Percentiles rank a stretch among this genome's conserved stretches.
These are phyloP conservation scores for Plebejus anna DNA, from an alignment of 2,888 invertebrate genomes.

Conservation along the genomic window DNA sequence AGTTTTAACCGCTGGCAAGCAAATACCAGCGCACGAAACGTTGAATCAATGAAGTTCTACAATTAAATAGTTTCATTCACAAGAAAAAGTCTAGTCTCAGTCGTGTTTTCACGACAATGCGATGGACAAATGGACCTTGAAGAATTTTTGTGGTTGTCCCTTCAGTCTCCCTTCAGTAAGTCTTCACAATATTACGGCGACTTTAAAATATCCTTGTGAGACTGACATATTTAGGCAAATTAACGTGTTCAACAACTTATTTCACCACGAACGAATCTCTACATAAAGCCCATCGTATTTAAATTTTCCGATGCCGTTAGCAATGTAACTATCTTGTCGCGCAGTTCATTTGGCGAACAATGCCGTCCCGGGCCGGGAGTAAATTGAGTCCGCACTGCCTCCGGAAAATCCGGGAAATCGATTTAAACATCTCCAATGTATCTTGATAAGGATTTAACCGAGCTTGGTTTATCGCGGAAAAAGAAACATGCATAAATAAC, in stretches of 20 bases:
- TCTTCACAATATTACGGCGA: not conserved
- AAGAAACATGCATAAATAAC: not conserved
- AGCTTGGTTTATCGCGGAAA: slow-evolving; percentile 38
- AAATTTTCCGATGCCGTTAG: slow-evolving; percentile 42
- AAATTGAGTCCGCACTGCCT: slow-evolving; percentile 74
- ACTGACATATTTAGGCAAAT: not conserved
- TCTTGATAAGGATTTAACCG: slow-evolving; percentile 64
- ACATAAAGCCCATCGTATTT: slow-evolving; percentile 37
- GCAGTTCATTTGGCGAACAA: slow-evolving; percentile 78
- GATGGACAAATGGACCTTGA: too few relatives aligned
- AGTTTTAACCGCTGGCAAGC: not conserved
- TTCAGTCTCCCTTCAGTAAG: not conserved
- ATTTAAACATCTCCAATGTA: slow-evolving; percentile 79
- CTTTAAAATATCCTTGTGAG: not conserved
- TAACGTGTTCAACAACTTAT: not conserved
- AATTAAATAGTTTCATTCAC: not conserved
- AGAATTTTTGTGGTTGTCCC: too few relatives aligned
- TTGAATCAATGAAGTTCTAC: not conserved
- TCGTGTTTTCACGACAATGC: too few relatives aligned
- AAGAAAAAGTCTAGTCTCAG: too few relatives aligned
- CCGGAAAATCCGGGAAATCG: slow-evolving; percentile 79
- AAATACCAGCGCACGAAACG: not conserved
- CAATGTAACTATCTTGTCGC: slow-evolving; percentile 65
- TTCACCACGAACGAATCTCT: not conserved
- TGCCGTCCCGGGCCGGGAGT: slow-evolving; percentile 63